These are phyloP conservation scores for Leptinotarsa defecta DNA, from an alignment of 1,140 invertebrate species.

Conservation along the genomic window DNA sequence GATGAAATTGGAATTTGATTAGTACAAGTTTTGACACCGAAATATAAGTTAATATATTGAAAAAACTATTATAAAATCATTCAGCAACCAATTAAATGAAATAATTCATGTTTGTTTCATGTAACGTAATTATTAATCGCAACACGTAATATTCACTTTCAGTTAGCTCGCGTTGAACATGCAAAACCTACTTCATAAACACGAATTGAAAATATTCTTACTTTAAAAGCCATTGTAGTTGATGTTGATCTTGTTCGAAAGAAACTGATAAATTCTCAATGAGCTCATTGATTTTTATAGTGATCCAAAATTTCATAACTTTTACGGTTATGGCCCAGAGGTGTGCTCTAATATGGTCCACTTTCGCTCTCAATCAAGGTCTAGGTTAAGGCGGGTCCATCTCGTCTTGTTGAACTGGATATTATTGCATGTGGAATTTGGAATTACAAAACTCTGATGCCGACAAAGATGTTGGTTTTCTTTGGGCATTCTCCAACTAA, in stretches of 20 bases:
- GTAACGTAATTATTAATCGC: not conserved
- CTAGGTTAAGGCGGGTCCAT: slow-evolving; percentile 46
- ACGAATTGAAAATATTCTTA: slow-evolving; percentile 25
- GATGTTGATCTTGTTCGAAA: slow-evolving; percentile 21
- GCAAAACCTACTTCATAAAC: not conserved
- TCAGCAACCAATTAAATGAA: not conserved
- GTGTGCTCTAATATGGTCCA: slow-evolving; percentile 34
- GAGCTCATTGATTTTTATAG: slow-evolving; percentile 26
- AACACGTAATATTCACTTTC: not conserved
- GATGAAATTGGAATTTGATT: too few relatives aligned
- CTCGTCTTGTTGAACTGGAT: slow-evolving; percentile 20
- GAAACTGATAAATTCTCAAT: slow-evolving; percentile 33
- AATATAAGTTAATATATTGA: not conserved
- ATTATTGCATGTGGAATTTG: not conserved
- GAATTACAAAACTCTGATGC: too few relatives aligned
- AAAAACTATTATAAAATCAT: not conserved
- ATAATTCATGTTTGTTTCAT: not conserved
- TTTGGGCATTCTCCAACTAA: too few relatives aligned
- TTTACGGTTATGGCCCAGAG: not conserved
- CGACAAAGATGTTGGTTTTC: too few relatives aligned
- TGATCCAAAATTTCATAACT: slow-evolving; percentile 23
- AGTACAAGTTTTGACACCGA: too few relatives aligned
- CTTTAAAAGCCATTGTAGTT: slow-evolving; percentile 39
- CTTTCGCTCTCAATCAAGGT: slow-evolving; percentile 47
- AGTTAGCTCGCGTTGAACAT: not conserved